phyloP scores from a whole-genome alignment of 37 sponge, comb jelly and placozoan genomes.

The Geodia barretti region DNA sequence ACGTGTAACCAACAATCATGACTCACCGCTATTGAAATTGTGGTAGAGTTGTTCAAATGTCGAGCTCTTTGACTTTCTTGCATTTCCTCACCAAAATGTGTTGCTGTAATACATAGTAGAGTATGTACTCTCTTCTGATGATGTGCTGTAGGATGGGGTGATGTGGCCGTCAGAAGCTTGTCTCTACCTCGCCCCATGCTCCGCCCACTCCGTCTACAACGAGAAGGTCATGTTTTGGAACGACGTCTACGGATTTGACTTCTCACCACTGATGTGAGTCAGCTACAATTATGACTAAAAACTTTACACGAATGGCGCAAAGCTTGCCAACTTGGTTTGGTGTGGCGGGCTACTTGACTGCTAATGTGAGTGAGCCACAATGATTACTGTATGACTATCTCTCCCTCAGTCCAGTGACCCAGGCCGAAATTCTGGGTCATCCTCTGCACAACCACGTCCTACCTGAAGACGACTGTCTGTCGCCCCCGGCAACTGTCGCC shows the following conservation, averaged over 20 bases:
- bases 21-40: too few species aligned
- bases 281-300: neutral
- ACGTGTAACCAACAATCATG: too few species aligned
- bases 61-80: too few species aligned
- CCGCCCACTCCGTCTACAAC: conserved; percentile 26
- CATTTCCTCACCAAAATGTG: too few species aligned
- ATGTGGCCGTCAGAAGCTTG: conserved; percentile 75
- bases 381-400: too few species aligned
- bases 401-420: conserved; percentile 42
- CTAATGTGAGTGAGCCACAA: too few species aligned
- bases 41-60: too few species aligned
- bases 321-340: too few species aligned
- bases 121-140: too few species aligned
- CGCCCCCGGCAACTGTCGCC: conserved; percentile 30
- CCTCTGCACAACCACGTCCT: conserved; percentile 62
- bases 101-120: neutral
- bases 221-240: conserved; percentile 56
- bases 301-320: too few species aligned
- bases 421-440: conserved; percentile 14
- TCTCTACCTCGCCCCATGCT: conserved; percentile 66
- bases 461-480: conserved; percentile 41
- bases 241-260: conserved; percentile 64
- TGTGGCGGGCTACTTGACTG: too few species aligned
- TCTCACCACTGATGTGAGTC: conserved; percentile 58
- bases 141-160: conserved; percentile 47